Conservation (phyloP, 2,113 vertebrate species). For the Tupaia tana region DNA sequence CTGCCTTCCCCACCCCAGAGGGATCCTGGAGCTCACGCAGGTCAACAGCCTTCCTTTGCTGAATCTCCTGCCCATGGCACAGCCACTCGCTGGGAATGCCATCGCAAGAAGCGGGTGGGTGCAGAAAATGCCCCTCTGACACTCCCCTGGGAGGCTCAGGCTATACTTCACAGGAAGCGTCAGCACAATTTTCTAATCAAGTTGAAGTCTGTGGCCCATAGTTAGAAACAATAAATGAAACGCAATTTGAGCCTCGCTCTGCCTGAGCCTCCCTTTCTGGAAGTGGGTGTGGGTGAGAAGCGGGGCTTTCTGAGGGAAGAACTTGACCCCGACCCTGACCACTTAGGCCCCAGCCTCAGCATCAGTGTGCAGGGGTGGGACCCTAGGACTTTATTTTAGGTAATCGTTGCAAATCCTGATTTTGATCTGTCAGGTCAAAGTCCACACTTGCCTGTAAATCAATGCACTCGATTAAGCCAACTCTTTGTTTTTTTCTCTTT, state of each 20-base stretch:
- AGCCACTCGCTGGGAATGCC: not conserved
- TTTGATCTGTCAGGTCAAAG: slow-evolving; percentile 76
- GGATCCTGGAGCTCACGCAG: not conserved
- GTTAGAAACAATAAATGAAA: slow-evolving; percentile 75
- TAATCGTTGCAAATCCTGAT: slow-evolving; percentile 78
- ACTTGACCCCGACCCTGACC: slow-evolving; percentile 74
- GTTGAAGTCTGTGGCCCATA: slow-evolving; percentile 63
- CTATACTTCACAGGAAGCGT: slow-evolving; percentile 14
- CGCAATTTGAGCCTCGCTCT: slow-evolving; percentile 56
- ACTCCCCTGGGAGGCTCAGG: not conserved
- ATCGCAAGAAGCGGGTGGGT: rapidly evolving
- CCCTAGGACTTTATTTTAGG: slow-evolving; percentile 75
- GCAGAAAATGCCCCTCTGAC: not conserved
- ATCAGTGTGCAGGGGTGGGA: slow-evolving; percentile 53
- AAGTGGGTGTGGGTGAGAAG: slow-evolving; percentile 76
- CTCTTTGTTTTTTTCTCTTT: slow-evolving; percentile 78
- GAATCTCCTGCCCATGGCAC: not conserved
- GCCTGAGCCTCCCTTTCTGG: slow-evolving; percentile 68
- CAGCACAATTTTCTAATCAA: slow-evolving; percentile 64
- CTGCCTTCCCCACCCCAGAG: not conserved
- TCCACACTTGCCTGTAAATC: slow-evolving; percentile 71
- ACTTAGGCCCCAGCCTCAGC: slow-evolving; percentile 53
- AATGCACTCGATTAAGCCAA: slow-evolving; percentile 60
- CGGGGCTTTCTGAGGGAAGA: slow-evolving; percentile 72
- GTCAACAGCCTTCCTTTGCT: not conserved